Evolutionary conservation across 2,888 invertebrate species (phyloP), one percentile per base, ranked within the genome.

Genomic region (Busseola fusca): DNA sequence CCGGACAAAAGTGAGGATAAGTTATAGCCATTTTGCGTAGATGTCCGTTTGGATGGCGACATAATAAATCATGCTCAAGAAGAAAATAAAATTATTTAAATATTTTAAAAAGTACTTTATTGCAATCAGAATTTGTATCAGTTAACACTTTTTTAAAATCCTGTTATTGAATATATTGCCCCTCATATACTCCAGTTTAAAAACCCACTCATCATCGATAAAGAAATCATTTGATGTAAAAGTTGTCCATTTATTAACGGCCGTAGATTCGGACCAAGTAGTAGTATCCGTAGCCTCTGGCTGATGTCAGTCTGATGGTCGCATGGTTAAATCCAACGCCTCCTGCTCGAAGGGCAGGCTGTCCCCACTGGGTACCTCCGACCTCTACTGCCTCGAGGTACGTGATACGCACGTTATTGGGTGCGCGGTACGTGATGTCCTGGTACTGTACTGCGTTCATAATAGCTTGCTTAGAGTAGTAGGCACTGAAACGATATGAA

Each of bases 231-330:
- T 40, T 12, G 40, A 12, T 12, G 7, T 57, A 9, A 63, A 50
- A 34, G 4, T 25, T 18, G 7, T 60, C 9, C 9, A 57, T 64
- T 59, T 42, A 9, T 30, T 37, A 52, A 87, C 90, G 48, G 37
- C 94, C 94, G 90, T 91, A 94, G 60, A 94, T 84, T 10, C 92
- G 91, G 4, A 94, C 75, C 0, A 86, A 75, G 72, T 93, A 94
- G 72, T 94, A 89, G 67, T 90, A 95, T 0, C 94, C 94, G 34
- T 87, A 90, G 0, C 93, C 91, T 5, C 88, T 85, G 0, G 87
- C 84, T 0, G 93, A 88, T 27, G 91, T 89, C 5, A 92, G 86
- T 21, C 94, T 84, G 3, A 94, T 72, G 0, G 92, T 92, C 0
- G 88, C 92, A 18, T 91, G 90, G 71, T 84, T 91, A 45, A 81